A percentile compares a stretch with the other conserved stretches of the same genome.
phyloP scores from a whole-genome alignment of 2,888 invertebrate genomes.

The Agonopterix alstromeriana region DNA sequence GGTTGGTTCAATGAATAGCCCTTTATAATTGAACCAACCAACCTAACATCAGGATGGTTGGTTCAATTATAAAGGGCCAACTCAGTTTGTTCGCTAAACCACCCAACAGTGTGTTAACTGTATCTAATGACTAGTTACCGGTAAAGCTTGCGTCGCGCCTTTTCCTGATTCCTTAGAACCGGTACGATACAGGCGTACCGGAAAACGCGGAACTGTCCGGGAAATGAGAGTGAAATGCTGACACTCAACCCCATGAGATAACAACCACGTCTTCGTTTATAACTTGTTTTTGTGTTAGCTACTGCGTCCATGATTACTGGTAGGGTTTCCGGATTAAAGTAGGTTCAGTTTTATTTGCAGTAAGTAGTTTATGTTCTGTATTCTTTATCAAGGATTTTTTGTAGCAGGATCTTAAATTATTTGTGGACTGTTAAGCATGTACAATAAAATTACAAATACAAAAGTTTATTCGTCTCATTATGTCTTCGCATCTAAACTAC shows the following conservation, averaged over 20 bases:
- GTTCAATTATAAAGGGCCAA: too few species aligned
- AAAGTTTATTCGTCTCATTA: too few species aligned
- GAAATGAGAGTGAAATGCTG: constrained; percentile 42
- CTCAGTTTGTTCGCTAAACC: neutral
- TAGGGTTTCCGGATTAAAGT: neutral
- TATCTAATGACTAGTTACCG: constrained; percentile 31
- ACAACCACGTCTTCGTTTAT: constrained; percentile 3
- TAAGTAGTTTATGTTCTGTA: too few species aligned
- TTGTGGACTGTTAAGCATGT: too few species aligned
- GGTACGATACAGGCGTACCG: constrained; percentile 25
- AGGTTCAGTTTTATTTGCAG: neutral
- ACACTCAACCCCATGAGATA: neutral
- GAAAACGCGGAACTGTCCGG: constrained; percentile 40
- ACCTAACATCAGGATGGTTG: too few species aligned
- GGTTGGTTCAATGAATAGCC: too few species aligned
- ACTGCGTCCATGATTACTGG: too few species aligned
- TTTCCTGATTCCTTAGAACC: constrained; percentile 44
- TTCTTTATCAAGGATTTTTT: too few species aligned
- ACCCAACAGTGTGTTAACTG: constrained; percentile 1
- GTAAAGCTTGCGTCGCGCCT: constrained; percentile 18
- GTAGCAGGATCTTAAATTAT: too few species aligned
- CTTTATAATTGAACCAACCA: too few species aligned
- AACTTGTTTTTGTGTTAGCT: constrained; percentile 1
- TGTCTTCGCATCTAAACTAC: too few species aligned
- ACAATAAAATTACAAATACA: too few species aligned